These are phyloP conservation scores for Saccopteryx bilineata DNA, from an alignment of 2,113 vertebrate species.

Conservation along the genomic window DNA sequence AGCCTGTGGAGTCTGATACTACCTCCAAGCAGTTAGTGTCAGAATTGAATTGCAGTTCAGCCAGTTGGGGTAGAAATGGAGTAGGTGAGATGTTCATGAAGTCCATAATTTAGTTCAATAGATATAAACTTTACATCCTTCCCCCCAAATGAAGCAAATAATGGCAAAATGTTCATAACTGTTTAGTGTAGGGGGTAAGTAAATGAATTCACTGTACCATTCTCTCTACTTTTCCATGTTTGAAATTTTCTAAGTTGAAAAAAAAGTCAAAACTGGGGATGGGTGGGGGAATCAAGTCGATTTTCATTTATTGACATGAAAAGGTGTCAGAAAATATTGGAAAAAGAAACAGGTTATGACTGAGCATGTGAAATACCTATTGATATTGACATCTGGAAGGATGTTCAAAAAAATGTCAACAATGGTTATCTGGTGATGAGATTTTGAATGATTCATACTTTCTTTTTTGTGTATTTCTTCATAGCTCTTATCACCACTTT, in stretches of 20 bases:
- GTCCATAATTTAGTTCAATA: neutral
- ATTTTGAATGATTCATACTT: neutral
- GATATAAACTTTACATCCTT: neutral
- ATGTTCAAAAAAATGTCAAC: neutral
- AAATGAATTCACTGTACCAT: neutral
- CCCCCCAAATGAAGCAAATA: neutral
- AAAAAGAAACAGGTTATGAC: constrained; percentile 6
- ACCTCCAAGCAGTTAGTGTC: neutral
- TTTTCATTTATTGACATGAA: constrained; percentile 8
- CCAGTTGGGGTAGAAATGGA: neutral
- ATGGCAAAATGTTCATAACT: neutral
- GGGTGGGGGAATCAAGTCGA: neutral
- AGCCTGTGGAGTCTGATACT: neutral
- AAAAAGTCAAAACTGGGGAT: neutral
- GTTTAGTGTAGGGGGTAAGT: neutral
- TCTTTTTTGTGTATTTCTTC: neutral
- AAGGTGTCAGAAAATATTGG: constrained; percentile 11
- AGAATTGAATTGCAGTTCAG: neutral
- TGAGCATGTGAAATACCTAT: neutral
- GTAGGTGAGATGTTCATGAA: neutral
- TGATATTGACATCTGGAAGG: neutral
- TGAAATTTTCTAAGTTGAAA: neutral
- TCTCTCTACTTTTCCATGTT: neutral
- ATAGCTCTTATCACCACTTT: neutral
- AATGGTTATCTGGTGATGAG: neutral